A percentile compares a stretch with the other conserved stretches of the same genome.
Evolutionary conservation across 2,888 invertebrate species (phyloP).

Genomic region (Eurytoma adleriae): DNA sequence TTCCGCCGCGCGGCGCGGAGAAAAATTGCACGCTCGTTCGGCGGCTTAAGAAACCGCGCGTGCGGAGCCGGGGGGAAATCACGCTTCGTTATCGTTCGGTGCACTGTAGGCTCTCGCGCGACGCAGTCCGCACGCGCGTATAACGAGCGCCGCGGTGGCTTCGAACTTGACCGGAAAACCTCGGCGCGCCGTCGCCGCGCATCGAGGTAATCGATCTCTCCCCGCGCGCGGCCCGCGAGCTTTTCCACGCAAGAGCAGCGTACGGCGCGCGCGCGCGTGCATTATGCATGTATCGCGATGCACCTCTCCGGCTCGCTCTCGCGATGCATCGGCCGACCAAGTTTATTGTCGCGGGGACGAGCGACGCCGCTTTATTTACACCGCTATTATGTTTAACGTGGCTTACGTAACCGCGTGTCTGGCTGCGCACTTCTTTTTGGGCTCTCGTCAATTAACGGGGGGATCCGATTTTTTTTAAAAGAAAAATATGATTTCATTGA

Average conservation of each 20-base stretch:
- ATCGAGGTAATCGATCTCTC: slow-evolving; percentile 51
- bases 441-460: too few relatives aligned
- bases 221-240: slow-evolving; percentile 11
- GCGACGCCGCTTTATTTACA: slow-evolving; percentile 30
- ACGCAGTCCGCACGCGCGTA: background rate
- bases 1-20: too few relatives aligned
- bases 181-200: slow-evolving; percentile 61
- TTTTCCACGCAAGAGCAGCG: slow-evolving; percentile 17
- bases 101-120: background rate
- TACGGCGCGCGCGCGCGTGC: background rate
- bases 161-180: slow-evolving; percentile 57
- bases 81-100: too few relatives aligned
- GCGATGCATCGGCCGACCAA: slow-evolving; percentile 23
- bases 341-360: slow-evolving; percentile 10
- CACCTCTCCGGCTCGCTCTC: background rate
- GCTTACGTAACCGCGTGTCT: background rate
- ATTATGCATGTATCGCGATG: background rate
- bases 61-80: background rate
- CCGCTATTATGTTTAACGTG: slow-evolving; percentile 2
- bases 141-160: background rate
- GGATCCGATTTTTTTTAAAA: too few relatives aligned
- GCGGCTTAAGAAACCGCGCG: background rate
- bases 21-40: background rate
- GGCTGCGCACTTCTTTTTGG: too few relatives aligned
- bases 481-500: too few relatives aligned